These are phyloP conservation scores for Dipodomys ordii DNA, from an alignment of 2,113 vertebrate species.

Conservation along the genomic window DNA sequence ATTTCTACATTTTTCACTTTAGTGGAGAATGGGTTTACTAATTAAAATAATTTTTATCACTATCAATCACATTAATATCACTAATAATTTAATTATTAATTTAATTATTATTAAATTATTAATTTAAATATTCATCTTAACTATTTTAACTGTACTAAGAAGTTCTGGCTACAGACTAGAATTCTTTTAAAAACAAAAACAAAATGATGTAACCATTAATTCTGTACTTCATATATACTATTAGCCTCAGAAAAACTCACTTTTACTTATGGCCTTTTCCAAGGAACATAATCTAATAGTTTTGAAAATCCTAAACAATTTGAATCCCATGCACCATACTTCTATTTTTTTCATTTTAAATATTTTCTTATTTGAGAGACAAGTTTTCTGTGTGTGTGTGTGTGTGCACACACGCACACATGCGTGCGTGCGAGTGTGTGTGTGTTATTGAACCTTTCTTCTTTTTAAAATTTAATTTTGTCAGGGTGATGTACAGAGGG, in stretches of 20 bases:
- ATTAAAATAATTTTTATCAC: slow-evolving; percentile 60
- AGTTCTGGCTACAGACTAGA: background rate
- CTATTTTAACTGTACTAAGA: background rate
- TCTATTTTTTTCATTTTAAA: background rate
- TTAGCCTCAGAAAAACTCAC: background rate
- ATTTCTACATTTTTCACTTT: slow-evolving; percentile 17
- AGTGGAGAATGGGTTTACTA: background rate
- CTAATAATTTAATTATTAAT: no score
- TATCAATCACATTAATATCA: slow-evolving; percentile 6
- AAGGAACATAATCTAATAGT: background rate
- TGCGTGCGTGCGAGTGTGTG: no score
- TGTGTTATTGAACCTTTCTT: no score
- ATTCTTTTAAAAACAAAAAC: background rate
- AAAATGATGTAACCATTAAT: background rate
- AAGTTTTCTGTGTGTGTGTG: background rate
- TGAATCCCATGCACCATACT: background rate
- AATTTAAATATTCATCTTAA: slow-evolving; percentile 37
- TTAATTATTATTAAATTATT: no score
- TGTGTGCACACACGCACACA: no score
- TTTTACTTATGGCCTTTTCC: background rate
- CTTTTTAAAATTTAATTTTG: no score
- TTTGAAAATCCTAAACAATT: background rate
- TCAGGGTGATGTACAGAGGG: no score
- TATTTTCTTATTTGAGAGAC: background rate
- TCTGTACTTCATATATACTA: background rate